A percentile compares a stretch with the other conserved stretches of the same genome.
Evolutionary conservation across 1,140 invertebrate genomes (phyloP).

Genomic region (Trachymyrmex cornetzi): DNA sequence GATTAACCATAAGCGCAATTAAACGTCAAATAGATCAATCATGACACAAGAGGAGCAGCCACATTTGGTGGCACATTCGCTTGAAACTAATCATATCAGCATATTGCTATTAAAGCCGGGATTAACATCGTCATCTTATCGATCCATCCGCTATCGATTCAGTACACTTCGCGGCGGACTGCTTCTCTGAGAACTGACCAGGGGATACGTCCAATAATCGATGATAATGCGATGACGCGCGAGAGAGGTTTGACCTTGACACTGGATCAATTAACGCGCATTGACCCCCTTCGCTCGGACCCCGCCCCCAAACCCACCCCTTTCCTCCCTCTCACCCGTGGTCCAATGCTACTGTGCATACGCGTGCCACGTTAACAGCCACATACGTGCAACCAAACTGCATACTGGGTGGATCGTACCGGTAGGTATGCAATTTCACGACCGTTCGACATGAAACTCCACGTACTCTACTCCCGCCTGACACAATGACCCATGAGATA

Average conservation of each 20-base stretch:
- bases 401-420: constrained; percentile 77
- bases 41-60: background rate
- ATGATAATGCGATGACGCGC: constrained; percentile 86
- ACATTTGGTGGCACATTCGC: constrained; percentile 46
- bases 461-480: constrained; percentile 6
- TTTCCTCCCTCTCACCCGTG: constrained; percentile 64
- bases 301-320: constrained; percentile 63
- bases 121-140: constrained; percentile 70
- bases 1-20: constrained; percentile 23
- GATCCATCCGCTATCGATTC: constrained; percentile 68
- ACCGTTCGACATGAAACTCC: constrained; percentile 63
- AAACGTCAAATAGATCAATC: constrained; percentile 26
- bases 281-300: constrained; percentile 78
- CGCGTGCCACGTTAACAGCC: constrained; percentile 75
- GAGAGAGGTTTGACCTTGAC: constrained; percentile 86
- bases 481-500: constrained; percentile 4
- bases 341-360: constrained; percentile 84
- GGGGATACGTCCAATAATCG: constrained; percentile 84
- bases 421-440: constrained; percentile 73
- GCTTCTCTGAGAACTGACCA: constrained; percentile 67
- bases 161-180: constrained; percentile 56
- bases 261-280: constrained; percentile 86
- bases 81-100: constrained; percentile 48
- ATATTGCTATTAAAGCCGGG: constrained; percentile 58
- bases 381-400: constrained; percentile 71